Conservation (phyloP, 1,140 invertebrate species). For the Drosophila nigromelanica region DNA sequence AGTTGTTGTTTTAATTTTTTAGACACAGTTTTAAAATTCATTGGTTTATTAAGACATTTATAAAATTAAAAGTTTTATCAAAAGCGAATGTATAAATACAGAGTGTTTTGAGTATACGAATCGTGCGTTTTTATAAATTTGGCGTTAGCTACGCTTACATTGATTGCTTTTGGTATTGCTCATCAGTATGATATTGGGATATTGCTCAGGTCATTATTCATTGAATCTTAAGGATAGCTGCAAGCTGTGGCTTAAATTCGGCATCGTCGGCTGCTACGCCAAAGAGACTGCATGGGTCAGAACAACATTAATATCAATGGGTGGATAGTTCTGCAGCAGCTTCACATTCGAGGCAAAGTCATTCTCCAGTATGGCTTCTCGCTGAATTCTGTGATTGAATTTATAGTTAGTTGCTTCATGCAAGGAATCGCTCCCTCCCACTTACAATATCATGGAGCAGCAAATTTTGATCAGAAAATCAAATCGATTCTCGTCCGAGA, state of each 20-base stretch:
- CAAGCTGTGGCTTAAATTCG: slow-evolving; percentile 37
- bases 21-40: slow-evolving; percentile 55
- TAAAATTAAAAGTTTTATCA: slow-evolving; percentile 68
- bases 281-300: slow-evolving; percentile 70
- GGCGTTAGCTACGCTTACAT: slow-evolving; percentile 36
- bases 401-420: slow-evolving; percentile 16
- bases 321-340: slow-evolving; percentile 93
- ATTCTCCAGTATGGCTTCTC: slow-evolving; percentile 91
- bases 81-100: slow-evolving; percentile 43
- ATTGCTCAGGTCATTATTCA: not conserved
- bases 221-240: not conserved
- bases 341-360: slow-evolving; percentile 97
- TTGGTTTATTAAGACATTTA: slow-evolving; percentile 58
- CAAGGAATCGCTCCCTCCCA: not conserved
- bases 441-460: slow-evolving; percentile 98
- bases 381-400: slow-evolving; percentile 88
- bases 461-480: slow-evolving; percentile 95
- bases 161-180: slow-evolving; percentile 61
- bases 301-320: slow-evolving; percentile 87
- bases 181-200: slow-evolving; percentile 15
- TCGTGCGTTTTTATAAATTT: slow-evolving; percentile 27
- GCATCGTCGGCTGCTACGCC: slow-evolving; percentile 41
- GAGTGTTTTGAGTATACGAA: slow-evolving; percentile 21
- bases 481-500: slow-evolving; percentile 95
- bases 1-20: slow-evolving; percentile 25